These are phyloP conservation scores for Eueides isabella DNA, from an alignment of 1,140 invertebrate species.

Conservation along the genomic window DNA sequence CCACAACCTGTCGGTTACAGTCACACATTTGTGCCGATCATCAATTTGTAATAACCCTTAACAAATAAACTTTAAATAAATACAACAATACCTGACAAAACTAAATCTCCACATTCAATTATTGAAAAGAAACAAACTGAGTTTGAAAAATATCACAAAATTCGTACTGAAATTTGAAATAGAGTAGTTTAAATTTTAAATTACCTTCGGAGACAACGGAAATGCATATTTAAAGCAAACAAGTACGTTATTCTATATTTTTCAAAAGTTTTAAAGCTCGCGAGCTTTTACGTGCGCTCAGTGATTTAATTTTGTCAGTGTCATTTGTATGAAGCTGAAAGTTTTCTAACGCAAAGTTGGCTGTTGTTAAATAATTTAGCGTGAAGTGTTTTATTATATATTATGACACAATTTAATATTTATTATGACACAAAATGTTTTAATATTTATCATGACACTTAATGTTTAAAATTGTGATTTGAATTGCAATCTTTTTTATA, in stretches of 20 bases:
- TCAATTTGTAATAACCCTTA: too few species aligned
- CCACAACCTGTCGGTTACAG: too few species aligned
- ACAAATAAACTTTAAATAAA: too few species aligned
- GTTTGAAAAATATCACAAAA: neutral
- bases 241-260: constrained; percentile 8
- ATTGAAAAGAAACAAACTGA: neutral
- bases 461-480: neutral
- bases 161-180: neutral
- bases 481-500: neutral
- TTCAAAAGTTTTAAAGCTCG: constrained; percentile 4
- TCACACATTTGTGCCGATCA: too few species aligned
- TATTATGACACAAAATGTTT: neutral
- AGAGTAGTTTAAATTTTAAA: constrained; percentile 11
- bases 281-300: constrained; percentile 12
- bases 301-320: constrained; percentile 12
- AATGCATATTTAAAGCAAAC: constrained; percentile 15
- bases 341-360: constrained; percentile 1
- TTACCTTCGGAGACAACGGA: constrained; percentile 11
- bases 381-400: neutral
- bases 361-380: constrained; percentile 12
- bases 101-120: neutral
- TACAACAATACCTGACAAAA: neutral
- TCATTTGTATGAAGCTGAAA: constrained; percentile 1
- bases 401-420: too few species aligned
- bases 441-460: constrained; percentile 9